Conservation (phyloP, 2,888 invertebrate genomes). For the Heliconius sara region DNA sequence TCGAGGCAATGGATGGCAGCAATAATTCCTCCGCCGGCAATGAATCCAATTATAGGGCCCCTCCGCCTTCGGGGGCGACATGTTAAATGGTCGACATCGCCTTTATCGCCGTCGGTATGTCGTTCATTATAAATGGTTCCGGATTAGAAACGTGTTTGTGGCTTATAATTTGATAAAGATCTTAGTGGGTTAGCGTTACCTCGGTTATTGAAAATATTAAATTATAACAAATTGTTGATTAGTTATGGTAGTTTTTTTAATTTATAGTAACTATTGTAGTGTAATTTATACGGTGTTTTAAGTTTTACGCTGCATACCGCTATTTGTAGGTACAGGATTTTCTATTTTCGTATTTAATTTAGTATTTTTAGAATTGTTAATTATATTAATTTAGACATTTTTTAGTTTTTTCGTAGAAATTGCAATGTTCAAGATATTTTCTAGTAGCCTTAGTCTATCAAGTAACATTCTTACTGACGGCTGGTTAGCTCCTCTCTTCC, state of each 20-base stretch:
- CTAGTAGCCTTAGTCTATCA: not conserved
- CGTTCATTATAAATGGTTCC: slow-evolving; percentile 40
- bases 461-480: slow-evolving; percentile 6
- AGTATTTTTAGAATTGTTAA: not conserved
- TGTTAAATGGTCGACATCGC: slow-evolving; percentile 75
- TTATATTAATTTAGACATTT: not conserved
- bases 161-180: slow-evolving; percentile 25
- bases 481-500: slow-evolving; percentile 1
- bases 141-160: slow-evolving; percentile 28
- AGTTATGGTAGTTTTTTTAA: no score
- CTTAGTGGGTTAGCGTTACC: not conserved
- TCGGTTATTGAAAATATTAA: not conserved
- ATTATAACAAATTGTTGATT: no score
- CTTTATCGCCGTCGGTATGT: slow-evolving; percentile 43
- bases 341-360: no score
- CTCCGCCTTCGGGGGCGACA: slow-evolving; percentile 62
- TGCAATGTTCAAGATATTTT: not conserved
- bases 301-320: no score
- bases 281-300: no score
- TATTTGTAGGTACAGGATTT: no score
- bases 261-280: no score
- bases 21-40: slow-evolving; percentile 71
- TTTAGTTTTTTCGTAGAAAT: not conserved
- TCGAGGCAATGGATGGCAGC: slow-evolving; percentile 67
- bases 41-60: slow-evolving; percentile 78